Evolutionary conservation across 1,140 invertebrate genomes (phyloP), one percentile per base, ranked within the genome.

Genomic region (Lasioglossum baleicum): DNA sequence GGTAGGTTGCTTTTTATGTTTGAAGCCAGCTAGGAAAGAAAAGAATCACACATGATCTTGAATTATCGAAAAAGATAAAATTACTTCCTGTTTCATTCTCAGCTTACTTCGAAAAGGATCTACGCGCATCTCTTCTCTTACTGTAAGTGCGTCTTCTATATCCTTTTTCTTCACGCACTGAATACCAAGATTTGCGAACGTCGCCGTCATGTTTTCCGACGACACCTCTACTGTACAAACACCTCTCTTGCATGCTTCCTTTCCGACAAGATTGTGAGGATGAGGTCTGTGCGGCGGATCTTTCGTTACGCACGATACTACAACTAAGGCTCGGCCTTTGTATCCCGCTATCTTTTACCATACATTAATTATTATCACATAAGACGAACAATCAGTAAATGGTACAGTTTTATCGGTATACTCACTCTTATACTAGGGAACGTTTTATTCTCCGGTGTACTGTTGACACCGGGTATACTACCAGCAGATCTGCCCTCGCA

Each of bases 131-230:
- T 96, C 95, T 92, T 99, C 97, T 75, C 98, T 94, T 11, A 96
- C 92, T 87, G 94, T 95, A 0, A 99, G 94, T 11, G 97, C 96
- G 20, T 96, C 96, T 84, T 98, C 96, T 58, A 99, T 97, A 89
- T 99, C 98, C 90, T 97, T 97, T 85, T 97, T 97, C 93, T 99
- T 99, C 2, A 99, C 98, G 93, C 98, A 99, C 89, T 99, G 98
- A 85, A 99, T 99, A 11, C 98, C 98, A 82, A 99, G 94, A 93
- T 98, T 98, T 67, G 96, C 96, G 90, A 99, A 99, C 53, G 95
- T 95, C 20, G 96, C 95, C 7, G 95, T 94, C 96, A 97, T 97
- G 51, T 95, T 95, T 73, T 97, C 96, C 11, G 94, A 94, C 69
- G 95, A 94, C 53, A 99, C 95, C 91, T 96, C 95, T 72, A 98